Conservation (phyloP, 2,888 invertebrate species). For the Tachina grossa region DNA sequence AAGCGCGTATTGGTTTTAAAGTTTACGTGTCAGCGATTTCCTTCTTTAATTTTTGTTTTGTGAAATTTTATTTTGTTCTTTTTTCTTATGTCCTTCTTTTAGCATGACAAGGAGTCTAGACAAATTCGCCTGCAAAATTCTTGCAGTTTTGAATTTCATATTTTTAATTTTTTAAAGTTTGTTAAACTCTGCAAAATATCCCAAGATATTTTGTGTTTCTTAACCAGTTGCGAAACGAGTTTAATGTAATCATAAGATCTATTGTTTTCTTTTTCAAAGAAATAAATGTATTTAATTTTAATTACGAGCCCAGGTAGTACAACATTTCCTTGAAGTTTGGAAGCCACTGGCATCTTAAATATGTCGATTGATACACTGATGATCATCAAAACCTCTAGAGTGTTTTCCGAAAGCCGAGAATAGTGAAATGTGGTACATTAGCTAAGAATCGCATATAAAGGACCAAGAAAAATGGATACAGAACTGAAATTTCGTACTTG, state of each 20-base stretch:
- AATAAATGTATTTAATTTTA: no score
- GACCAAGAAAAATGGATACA: no score
- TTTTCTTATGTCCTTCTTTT: neutral
- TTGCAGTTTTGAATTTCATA: neutral
- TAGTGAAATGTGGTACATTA: no score
- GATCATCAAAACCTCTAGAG: no score
- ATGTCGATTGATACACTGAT: no score
- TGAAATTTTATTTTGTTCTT: neutral
- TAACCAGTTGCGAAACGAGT: constrained; percentile 2
- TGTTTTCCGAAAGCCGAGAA: no score
- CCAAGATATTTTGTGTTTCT: neutral
- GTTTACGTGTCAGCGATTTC: neutral
- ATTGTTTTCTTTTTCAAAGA: no score
- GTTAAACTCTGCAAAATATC: neutral
- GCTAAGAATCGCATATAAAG: no score
- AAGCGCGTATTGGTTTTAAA: neutral
- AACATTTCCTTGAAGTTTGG: no score
- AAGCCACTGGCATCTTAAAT: no score
- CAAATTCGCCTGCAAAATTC: neutral
- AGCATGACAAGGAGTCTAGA: constrained; percentile 9
- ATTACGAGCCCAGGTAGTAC: no score
- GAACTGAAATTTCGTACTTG: no score
- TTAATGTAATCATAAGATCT: neutral
- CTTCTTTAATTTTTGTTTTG: neutral
- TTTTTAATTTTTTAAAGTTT: neutral